Conservation (phyloP, 2,888 invertebrate genomes). For the Oxystoma pomonae region DNA sequence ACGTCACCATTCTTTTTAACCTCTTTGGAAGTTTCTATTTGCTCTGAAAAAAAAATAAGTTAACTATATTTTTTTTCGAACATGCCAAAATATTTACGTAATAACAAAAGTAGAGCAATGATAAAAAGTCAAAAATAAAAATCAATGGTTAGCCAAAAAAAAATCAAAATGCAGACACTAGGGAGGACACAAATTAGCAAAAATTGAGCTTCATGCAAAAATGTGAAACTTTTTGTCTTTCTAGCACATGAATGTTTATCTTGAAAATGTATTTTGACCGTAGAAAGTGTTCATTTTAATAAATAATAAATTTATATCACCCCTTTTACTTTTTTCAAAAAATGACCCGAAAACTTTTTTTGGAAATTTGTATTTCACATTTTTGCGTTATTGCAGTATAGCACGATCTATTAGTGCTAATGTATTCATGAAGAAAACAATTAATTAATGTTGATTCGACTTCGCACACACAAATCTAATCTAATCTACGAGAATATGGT, state of each 20-base stretch:
- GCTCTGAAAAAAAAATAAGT: slow-evolving; percentile 38
- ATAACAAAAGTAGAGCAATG: too few species aligned
- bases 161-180: slow-evolving; percentile 18
- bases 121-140: slow-evolving; percentile 17
- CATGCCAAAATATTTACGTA: too few species aligned
- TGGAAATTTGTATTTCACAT: not conserved
- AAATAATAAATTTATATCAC: too few species aligned
- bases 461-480: not conserved
- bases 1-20: slow-evolving; percentile 39
- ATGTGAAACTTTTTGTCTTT: too few species aligned
- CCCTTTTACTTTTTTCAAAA: too few species aligned
- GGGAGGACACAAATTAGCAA: slow-evolving; percentile 19
- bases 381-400: not conserved
- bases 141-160: slow-evolving; percentile 20
- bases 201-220: slow-evolving; percentile 7
- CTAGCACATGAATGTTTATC: too few species aligned
- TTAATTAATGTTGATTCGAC: too few species aligned
- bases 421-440: slow-evolving; percentile 8
- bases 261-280: too few species aligned
- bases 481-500: not conserved
- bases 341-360: not conserved
- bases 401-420: slow-evolving; percentile 26
- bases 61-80: too few species aligned
- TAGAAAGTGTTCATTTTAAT: too few species aligned
- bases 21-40: slow-evolving; percentile 35